Percentiles rank a stretch among this genome's conserved stretches.
phyloP scores from a whole-genome alignment of 1,140 invertebrate species.

The Drosophila yakuba region DNA sequence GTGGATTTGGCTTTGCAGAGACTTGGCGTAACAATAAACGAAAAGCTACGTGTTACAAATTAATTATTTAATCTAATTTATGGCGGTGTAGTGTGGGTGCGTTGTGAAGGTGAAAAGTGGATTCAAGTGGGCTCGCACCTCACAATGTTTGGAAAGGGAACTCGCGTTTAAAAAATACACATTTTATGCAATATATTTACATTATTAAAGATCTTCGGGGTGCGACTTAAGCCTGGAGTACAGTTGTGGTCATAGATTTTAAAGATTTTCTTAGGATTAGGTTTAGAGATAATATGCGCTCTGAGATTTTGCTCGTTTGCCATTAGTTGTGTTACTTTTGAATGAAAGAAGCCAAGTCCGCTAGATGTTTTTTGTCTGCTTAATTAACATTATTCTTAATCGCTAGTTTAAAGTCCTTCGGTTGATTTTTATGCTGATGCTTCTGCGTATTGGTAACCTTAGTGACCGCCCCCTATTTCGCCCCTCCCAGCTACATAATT shows the following conservation, averaged over 20 bases:
- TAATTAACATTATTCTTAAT: slow-evolving; percentile 73
- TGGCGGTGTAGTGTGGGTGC: slow-evolving; percentile 58
- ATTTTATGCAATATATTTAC: slow-evolving; percentile 45
- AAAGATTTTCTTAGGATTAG: slow-evolving; percentile 26
- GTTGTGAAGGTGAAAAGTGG: slow-evolving; percentile 12
- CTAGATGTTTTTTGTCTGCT: slow-evolving; percentile 39
- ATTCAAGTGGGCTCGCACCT: slow-evolving; percentile 26
- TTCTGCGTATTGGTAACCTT: slow-evolving; percentile 29
- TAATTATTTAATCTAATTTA: slow-evolving; percentile 52
- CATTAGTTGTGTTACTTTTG: slow-evolving; percentile 9
- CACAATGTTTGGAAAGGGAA: slow-evolving; percentile 6
- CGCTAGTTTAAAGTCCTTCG: slow-evolving; percentile 78
- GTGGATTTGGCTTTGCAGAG: slow-evolving; percentile 77
- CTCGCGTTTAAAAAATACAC: slow-evolving; percentile 21
- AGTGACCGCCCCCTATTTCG: slow-evolving; percentile 21
- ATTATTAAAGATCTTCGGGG: slow-evolving; percentile 10
- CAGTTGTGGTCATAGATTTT: slow-evolving; percentile 18
- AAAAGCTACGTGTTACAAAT: slow-evolving; percentile 29
- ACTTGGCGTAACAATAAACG: slow-evolving; percentile 63
- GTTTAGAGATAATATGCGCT: slow-evolving; percentile 27
- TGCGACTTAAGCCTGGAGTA: slow-evolving; percentile 40
- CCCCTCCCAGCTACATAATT: slow-evolving; percentile 29
- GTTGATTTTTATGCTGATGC: slow-evolving; percentile 53
- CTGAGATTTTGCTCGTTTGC: slow-evolving; percentile 50
- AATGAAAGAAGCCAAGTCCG: slow-evolving; percentile 51